A percentile compares a stretch with the other conserved stretches of the same genome.
These are phyloP conservation scores for Cotesia chilonis DNA, from an alignment of 1,140 invertebrate genomes.

Conservation along the genomic window DNA sequence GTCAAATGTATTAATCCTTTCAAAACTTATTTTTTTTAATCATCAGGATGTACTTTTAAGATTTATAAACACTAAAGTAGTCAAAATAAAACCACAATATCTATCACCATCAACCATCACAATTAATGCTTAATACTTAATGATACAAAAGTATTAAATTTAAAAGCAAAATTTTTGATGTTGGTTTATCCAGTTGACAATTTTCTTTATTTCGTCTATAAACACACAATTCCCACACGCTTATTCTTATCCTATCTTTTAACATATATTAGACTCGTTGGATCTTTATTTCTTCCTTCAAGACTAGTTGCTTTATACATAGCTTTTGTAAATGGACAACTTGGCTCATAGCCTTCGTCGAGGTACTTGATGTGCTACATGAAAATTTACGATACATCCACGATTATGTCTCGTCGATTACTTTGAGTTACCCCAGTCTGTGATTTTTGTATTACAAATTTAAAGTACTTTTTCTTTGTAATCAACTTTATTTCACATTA, in stretches of 20 bases:
- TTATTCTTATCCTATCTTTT: not conserved
- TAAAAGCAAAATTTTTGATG: too few species aligned
- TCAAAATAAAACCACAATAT: too few species aligned
- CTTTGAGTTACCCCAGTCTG: conserved; percentile 37
- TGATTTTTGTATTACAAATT: not conserved
- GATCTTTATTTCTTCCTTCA: conserved; percentile 48
- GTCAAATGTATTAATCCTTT: too few species aligned
- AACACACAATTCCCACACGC: not conserved
- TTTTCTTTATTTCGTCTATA: not conserved
- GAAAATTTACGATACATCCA: conserved; percentile 49
- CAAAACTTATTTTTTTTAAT: too few species aligned
- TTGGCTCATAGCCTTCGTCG: conserved; percentile 48
- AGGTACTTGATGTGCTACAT: conserved; percentile 37
- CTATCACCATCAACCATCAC: too few species aligned
- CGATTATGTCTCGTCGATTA: conserved; percentile 53
- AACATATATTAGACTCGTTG: conserved; percentile 32
- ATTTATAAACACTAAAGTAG: too few species aligned
- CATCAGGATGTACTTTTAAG: too few species aligned
- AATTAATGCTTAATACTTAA: too few species aligned
- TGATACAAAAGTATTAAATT: too few species aligned
- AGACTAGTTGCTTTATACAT: conserved; percentile 39
- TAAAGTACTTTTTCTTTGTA: not conserved
- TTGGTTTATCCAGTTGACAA: too few species aligned
- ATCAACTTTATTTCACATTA: not conserved
- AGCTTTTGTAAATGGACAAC: conserved; percentile 51